Conservation (phyloP, 2,888 invertebrate species). For the Acheta domesticus region DNA sequence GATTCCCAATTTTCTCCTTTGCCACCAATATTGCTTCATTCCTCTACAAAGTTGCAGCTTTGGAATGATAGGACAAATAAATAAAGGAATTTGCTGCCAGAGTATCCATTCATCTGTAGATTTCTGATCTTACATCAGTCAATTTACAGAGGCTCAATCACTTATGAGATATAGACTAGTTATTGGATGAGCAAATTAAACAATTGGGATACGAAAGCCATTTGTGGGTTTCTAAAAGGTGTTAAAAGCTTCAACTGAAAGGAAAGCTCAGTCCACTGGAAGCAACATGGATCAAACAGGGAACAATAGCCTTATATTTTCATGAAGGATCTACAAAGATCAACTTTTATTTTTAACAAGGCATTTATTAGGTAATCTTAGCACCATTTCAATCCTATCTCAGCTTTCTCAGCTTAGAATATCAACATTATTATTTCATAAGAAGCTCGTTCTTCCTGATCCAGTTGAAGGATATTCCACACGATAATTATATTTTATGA, state of each 20-base stretch:
- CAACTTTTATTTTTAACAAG: slow-evolving; percentile 37
- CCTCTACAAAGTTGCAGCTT: not conserved
- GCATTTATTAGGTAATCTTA: slow-evolving; percentile 39
- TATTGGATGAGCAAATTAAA: no score
- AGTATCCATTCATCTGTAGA: no score
- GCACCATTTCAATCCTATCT: slow-evolving; percentile 39
- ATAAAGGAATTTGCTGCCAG: no score
- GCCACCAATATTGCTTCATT: slow-evolving; percentile 1
- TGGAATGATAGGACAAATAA: not conserved
- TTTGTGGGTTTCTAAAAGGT: no score
- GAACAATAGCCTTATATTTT: slow-evolving; percentile 12
- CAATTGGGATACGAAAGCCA: no score
- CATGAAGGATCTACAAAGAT: slow-evolving; percentile 22
- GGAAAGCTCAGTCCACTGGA: slow-evolving; percentile 10
- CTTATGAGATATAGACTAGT: no score
- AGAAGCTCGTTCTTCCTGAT: slow-evolving; percentile 36
- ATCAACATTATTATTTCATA: slow-evolving; percentile 31
- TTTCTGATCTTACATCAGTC: no score
- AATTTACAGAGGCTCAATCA: no score
- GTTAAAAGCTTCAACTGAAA: not conserved
- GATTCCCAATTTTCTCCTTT: not conserved
- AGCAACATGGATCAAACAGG: not conserved
- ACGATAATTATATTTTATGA: slow-evolving; percentile 27
- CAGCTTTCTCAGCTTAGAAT: slow-evolving; percentile 33
- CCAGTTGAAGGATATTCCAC: slow-evolving; percentile 27